These are phyloP conservation scores for Semicossyphus pulcher DNA, from an alignment of 2,113 vertebrate species.

Conservation along the genomic window DNA sequence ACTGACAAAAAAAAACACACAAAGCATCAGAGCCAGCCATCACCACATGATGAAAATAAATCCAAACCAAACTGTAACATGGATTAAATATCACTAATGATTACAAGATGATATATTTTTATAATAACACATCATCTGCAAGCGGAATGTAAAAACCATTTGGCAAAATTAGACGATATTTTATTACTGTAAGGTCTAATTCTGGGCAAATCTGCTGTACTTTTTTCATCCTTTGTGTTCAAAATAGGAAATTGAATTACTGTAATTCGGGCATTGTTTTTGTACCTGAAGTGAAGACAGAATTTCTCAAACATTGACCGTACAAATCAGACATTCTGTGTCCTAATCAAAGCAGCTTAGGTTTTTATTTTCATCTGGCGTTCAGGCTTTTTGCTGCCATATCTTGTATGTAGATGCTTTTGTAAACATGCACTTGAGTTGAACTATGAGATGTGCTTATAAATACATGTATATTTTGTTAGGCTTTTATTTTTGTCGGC, in stretches of 20 bases:
- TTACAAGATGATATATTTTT: slow-evolving; percentile 69
- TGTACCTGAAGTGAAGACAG: slow-evolving; percentile 15
- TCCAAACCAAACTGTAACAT: slow-evolving; percentile 56
- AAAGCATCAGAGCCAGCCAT: slow-evolving; percentile 45
- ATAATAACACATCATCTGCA: slow-evolving; percentile 55
- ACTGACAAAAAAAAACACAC: slow-evolving; percentile 16
- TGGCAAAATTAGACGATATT: slow-evolving; percentile 64
- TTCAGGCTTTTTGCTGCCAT: slow-evolving; percentile 75
- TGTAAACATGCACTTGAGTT: slow-evolving; percentile 78
- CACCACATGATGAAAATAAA: slow-evolving; percentile 13
- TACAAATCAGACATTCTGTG: slow-evolving; percentile 44
- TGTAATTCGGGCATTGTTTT: slow-evolving; percentile 54
- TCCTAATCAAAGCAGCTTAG: slow-evolving; percentile 54
- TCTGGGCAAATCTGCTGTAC: slow-evolving; percentile 69
- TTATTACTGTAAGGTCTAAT: slow-evolving; percentile 61
- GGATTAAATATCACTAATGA: slow-evolving; percentile 40
- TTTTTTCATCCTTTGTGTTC: slow-evolving; percentile 57
- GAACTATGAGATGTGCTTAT: slow-evolving; percentile 75
- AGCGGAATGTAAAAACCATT: slow-evolving; percentile 76
- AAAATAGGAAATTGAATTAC: slow-evolving; percentile 63
- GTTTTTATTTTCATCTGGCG: slow-evolving; percentile 47
- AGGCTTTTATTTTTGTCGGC: slow-evolving; percentile 40
- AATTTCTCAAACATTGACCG: slow-evolving; percentile 51
- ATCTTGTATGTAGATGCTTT: slow-evolving; percentile 78
- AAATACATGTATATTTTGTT: slow-evolving; percentile 79